phyloP scores from a whole-genome alignment of 1,140 invertebrate species.

The Anadara kagoshimensis region DNA sequence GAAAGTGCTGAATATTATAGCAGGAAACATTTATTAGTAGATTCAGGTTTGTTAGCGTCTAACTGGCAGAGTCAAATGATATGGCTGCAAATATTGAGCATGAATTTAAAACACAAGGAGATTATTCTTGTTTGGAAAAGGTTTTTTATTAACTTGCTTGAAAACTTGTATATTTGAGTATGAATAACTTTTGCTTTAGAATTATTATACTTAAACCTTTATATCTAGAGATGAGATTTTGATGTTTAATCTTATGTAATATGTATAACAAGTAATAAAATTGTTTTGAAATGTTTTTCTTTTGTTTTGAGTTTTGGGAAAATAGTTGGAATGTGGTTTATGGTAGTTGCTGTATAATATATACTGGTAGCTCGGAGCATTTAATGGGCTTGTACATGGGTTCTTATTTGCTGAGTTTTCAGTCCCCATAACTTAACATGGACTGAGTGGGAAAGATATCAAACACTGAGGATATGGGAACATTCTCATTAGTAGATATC shows the following conservation, averaged over 20 bases:
- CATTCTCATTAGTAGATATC: conserved; percentile 17
- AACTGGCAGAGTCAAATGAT: conserved; percentile 8
- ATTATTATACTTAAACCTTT: not conserved
- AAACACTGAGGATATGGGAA: conserved; percentile 20
- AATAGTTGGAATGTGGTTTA: not conserved
- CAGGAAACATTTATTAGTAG: conserved; percentile 3
- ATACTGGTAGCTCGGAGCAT: not conserved
- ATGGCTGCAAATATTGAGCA: not conserved
- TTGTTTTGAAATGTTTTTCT: not conserved
- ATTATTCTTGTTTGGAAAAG: conserved; percentile 5
- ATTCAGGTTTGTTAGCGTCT: conserved; percentile 19
- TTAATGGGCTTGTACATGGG: not conserved
- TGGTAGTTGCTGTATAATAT: not conserved
- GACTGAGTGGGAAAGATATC: conserved; percentile 6
- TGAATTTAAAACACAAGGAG: conserved; percentile 4
- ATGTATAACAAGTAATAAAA: not conserved
- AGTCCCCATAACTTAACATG: conserved; percentile 14
- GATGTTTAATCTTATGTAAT: not conserved
- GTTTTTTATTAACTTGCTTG: not conserved
- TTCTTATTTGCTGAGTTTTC: not conserved
- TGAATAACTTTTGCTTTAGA: not conserved
- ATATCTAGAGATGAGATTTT: not conserved
- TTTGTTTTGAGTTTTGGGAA: conserved; percentile 12
- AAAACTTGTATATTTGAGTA: not conserved
- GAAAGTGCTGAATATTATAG: conserved; percentile 33